Conservation (phyloP, 2,888 invertebrate species). For the Aphidius colemani region DNA sequence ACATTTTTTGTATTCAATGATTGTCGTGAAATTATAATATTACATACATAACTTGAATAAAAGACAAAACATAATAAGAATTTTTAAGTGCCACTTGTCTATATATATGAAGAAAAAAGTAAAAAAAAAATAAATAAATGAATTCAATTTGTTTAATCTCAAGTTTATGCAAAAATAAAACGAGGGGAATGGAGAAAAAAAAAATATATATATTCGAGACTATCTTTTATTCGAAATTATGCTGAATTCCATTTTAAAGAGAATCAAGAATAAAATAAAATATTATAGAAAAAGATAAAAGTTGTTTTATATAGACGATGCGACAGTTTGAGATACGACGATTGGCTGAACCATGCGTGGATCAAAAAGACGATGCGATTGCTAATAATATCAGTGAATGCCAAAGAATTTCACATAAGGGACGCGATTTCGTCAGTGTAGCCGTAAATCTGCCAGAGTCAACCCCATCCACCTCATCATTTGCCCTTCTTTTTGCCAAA, state of each 20-base stretch:
- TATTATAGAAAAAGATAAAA: conserved; percentile 21
- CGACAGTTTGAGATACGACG: conserved; percentile 25
- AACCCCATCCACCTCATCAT: conserved; percentile 34
- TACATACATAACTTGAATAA: not conserved
- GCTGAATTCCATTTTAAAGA: conserved; percentile 26
- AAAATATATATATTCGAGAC: conserved; percentile 28
- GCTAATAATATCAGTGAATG: conserved; percentile 58
- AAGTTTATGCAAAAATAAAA: conserved; percentile 14
- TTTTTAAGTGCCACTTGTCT: not conserved
- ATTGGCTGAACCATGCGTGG: conserved; percentile 32
- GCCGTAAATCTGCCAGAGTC: conserved; percentile 57
- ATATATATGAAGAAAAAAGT: not conserved
- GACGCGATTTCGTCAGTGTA: conserved; percentile 51
- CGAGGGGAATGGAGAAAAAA: conserved; percentile 8
- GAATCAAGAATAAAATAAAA: conserved; percentile 13
- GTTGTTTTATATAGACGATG: conserved; percentile 24
- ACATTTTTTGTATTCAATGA: not conserved
- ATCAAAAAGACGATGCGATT: conserved; percentile 56
- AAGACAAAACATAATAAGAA: conserved; percentile 1
- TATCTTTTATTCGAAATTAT: conserved; percentile 35
- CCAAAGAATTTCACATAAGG: conserved; percentile 53
- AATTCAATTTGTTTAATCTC: conserved; percentile 12
- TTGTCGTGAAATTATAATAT: no score
- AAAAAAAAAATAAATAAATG: conserved; percentile 2
- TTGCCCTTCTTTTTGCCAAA: conserved; percentile 31